Percentiles rank a stretch among this genome's conserved stretches.
Conservation (phyloP, 2,113 vertebrate genomes). For the Gymnocephalus cernua region DNA sequence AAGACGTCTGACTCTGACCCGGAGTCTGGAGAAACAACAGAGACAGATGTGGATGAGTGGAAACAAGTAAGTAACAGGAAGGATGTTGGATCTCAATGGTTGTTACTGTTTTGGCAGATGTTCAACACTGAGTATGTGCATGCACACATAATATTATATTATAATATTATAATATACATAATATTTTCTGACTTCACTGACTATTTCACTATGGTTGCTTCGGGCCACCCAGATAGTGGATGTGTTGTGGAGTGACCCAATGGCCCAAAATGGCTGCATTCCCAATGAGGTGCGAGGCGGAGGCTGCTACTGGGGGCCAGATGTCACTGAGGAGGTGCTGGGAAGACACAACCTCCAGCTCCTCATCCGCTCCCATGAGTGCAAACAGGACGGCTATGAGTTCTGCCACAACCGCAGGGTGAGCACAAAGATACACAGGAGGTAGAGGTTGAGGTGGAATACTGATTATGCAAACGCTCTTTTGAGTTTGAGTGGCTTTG, state of each 20-base stretch:
- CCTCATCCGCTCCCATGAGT: slow-evolving; percentile 94
- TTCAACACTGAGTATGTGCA: not conserved
- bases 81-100: not conserved
- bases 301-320: slow-evolving; percentile 94
- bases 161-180: no score
- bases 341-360: slow-evolving; percentile 87
- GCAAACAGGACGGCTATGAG: slow-evolving; percentile 95
- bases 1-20: slow-evolving; percentile 65
- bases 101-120: not conserved
- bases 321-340: slow-evolving; percentile 87
- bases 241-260: slow-evolving; percentile 93
- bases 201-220: not conserved
- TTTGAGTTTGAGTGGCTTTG: not conserved
- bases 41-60: slow-evolving; percentile 82
- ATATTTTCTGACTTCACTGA: not conserved
- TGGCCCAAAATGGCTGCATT: slow-evolving; percentile 90
- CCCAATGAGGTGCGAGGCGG: slow-evolving; percentile 89
- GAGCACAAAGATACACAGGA: not conserved
- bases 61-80: slow-evolving; percentile 85
- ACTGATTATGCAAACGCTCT: not conserved
- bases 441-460: not conserved
- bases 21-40: slow-evolving; percentile 56
- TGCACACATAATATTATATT: no score
- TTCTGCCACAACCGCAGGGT: slow-evolving; percentile 92
- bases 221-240: slow-evolving; percentile 86